Evolutionary conservation across 1,140 invertebrate species (phyloP).

Genomic region (Caenorhabditis brenneri): DNA sequence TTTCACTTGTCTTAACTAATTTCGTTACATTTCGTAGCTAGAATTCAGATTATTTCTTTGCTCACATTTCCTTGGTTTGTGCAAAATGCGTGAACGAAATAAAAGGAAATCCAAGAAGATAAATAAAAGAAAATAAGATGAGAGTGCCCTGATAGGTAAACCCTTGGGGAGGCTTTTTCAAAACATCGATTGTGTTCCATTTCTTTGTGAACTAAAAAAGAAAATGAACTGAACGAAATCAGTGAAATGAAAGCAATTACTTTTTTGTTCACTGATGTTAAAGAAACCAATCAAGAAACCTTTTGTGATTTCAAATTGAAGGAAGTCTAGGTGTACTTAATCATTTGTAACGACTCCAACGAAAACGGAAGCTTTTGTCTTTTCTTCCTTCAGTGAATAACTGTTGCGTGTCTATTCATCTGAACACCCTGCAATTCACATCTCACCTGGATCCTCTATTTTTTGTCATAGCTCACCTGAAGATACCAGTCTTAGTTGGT

Average conservation of each 20-base stretch:
- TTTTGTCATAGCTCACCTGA: neutral
- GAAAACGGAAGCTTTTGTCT: neutral
- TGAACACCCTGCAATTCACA: neutral
- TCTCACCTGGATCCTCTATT: neutral
- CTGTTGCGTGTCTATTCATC: neutral
- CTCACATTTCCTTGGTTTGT: neutral
- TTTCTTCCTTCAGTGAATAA: neutral
- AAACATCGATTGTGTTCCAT: constrained; percentile 10
- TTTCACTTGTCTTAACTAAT: neutral
- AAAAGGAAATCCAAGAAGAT: neutral
- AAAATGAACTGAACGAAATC: neutral
- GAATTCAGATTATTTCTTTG: neutral
- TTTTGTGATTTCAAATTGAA: neutral
- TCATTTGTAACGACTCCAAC: neutral
- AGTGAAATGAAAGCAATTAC: constrained; percentile 12
- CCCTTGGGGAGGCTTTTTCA: constrained; percentile 4
- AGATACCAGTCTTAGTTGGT: no score
- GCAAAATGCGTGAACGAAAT: neutral
- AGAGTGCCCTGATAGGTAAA: constrained; percentile 28
- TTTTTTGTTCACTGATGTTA: neutral
- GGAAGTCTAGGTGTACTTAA: neutral
- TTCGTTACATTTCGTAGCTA: neutral
- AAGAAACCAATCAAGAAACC: constrained; percentile 22
- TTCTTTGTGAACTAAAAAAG: neutral
- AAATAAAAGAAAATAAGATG: neutral